Evolutionary conservation across 2,113 vertebrate genomes (phyloP).

Genomic region (Numenius arquata): DNA sequence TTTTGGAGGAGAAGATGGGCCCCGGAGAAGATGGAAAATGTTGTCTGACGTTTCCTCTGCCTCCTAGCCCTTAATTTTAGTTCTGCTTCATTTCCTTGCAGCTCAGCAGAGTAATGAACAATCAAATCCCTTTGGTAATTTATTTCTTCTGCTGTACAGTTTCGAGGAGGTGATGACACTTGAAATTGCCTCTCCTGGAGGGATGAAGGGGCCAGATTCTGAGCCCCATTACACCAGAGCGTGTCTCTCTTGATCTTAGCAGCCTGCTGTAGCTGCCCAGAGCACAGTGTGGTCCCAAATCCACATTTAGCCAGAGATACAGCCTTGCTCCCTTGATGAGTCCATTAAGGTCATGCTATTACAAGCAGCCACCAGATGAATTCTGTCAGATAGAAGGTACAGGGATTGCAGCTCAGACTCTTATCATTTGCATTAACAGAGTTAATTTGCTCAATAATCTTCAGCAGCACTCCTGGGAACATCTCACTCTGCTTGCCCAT

Average conservation of each 20-base stretch:
- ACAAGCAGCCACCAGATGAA: slow-evolving; percentile 54
- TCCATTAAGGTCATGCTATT: slow-evolving; percentile 46
- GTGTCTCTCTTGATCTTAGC: not conserved
- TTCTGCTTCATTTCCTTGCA: slow-evolving; percentile 60
- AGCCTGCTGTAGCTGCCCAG: not conserved
- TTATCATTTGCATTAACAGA: slow-evolving; percentile 33
- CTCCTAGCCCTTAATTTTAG: slow-evolving; percentile 53
- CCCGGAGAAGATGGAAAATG: not conserved
- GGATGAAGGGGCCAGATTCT: slow-evolving; percentile 22
- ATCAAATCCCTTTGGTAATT: slow-evolving; percentile 60
- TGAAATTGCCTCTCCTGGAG: slow-evolving; percentile 56
- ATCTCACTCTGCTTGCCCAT: not conserved
- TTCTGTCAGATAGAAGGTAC: slow-evolving; percentile 31
- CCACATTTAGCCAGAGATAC: not conserved
- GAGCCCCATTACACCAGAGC: not conserved
- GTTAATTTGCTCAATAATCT: slow-evolving; percentile 50
- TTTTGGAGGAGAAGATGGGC: not conserved
- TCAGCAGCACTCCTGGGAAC: slow-evolving; percentile 5
- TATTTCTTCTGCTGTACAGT: slow-evolving; percentile 43
- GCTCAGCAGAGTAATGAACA: slow-evolving; percentile 54
- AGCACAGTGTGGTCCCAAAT: not conserved
- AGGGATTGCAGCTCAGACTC: not conserved
- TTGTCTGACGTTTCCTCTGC: not conserved
- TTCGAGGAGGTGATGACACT: slow-evolving; percentile 48
- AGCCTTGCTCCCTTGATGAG: slow-evolving; percentile 20